These are phyloP conservation scores for Labia minor DNA, from an alignment of 2,888 invertebrate genomes.

Conservation along the genomic window DNA sequence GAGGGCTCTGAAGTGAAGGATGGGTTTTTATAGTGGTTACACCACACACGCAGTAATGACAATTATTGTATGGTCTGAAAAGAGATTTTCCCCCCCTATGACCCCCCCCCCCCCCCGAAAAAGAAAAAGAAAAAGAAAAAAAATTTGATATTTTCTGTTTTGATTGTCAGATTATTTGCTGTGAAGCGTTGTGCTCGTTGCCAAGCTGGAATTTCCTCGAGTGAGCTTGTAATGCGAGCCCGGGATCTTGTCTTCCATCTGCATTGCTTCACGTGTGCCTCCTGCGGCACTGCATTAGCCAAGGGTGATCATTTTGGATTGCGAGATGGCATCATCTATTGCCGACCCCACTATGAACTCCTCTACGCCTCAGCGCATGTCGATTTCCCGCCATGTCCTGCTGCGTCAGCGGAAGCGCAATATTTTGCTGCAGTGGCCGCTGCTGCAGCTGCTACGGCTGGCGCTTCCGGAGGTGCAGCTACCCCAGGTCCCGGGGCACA, in stretches of 20 bases:
- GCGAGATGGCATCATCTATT: slow-evolving; percentile 63
- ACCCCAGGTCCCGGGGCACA: slow-evolving; percentile 49
- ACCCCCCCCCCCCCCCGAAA: no score
- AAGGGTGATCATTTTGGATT: slow-evolving; percentile 89
- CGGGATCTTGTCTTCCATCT: slow-evolving; percentile 79
- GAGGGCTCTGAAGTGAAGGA: no score
- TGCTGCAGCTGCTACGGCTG: slow-evolving; percentile 20
- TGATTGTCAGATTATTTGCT: slow-evolving; percentile 80
- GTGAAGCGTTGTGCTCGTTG: slow-evolving; percentile 78
- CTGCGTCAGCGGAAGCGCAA: slow-evolving; percentile 19
- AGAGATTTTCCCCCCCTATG: no score
- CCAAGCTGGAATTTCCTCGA: slow-evolving; percentile 69
- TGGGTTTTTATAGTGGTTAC: no score
- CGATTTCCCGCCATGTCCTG: slow-evolving; percentile 21
- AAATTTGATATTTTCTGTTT: no score
- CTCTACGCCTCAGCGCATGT: slow-evolving; percentile 33
- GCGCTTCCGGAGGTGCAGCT: slow-evolving; percentile 33
- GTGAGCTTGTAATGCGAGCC: slow-evolving; percentile 85
- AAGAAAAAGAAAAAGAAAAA: no score
- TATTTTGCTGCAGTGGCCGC: slow-evolving; percentile 19
- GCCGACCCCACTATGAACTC: slow-evolving; percentile 58
- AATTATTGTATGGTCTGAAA: no score
- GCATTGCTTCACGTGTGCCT: slow-evolving; percentile 78
- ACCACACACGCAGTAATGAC: no score
- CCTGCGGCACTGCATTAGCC: slow-evolving; percentile 68